Evolutionary conservation across 2,888 invertebrate species (phyloP), one percentile per base, ranked within the genome.

Genomic region (Diploptera punctata): DNA sequence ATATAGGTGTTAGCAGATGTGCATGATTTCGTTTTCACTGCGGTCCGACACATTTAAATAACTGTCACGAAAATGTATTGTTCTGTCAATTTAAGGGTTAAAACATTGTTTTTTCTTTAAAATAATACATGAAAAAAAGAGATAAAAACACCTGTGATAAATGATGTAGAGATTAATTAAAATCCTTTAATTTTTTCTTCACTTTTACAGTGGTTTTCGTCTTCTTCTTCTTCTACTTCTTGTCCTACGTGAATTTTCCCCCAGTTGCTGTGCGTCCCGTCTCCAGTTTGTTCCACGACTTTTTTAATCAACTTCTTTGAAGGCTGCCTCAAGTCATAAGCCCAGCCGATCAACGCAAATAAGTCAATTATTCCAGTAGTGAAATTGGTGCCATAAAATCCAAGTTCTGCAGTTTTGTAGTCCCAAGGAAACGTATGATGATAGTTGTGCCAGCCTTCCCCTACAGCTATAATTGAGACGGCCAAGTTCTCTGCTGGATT

Each of bases 251-350:
- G 3, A 5, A 29, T 16, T 4, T 49, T 44, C 4, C 67, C 75
- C 71, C 71, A 75, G 13, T 71, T 57, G 1, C 49, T 49, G 79
- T 92, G 92, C 57, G 74, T 86, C 1, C 92, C 93, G 77, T 93
- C 93, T 0, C 93, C 93, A 0, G 93, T 93, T 73, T 92, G 87
- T 78, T 87, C 82, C 0, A 91, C 92, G 18, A 94, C 85, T 78
- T 86, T 89, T 79, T 87, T 84, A 13, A 93, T 87, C 77, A 91
- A 89, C 67, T 91, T 90, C 9, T 85, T 80, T 0, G 93, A 90
- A 0, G 93, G 94, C 0, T 91, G 91, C 82, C 94, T 95, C 77
- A 95, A 82, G 81, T 96, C 95, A 80, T 95, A 95, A 0, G 94
- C 95, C 90, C 91, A 93, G 18, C 97, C 97, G 76, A 96, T 84